These are phyloP conservation scores for Scaptodrosophila latifasciaeformis DNA, from an alignment of 2,888 invertebrate species.

Conservation along the genomic window DNA sequence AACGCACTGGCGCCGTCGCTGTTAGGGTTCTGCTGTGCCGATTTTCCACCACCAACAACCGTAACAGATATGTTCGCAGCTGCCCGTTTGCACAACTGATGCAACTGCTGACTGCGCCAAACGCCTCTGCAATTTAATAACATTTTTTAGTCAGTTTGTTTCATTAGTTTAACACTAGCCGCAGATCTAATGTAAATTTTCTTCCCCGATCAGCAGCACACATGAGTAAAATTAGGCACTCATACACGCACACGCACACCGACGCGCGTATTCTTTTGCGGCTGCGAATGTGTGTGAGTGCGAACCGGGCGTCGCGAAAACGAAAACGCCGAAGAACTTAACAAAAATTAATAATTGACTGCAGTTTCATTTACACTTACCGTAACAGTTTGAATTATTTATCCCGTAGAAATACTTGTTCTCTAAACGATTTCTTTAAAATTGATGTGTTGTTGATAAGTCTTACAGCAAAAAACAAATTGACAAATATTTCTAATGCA, in stretches of 20 bases:
- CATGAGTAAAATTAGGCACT: slow-evolving; percentile 3
- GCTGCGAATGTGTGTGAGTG: slow-evolving; percentile 12
- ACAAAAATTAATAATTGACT: slow-evolving; percentile 26
- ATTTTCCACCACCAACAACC: slow-evolving; percentile 14
- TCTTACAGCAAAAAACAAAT: no score
- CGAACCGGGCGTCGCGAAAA: slow-evolving; percentile 63
- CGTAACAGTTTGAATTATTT: slow-evolving; percentile 16
- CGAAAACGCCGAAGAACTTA: slow-evolving; percentile 42
- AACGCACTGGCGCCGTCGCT: slow-evolving; percentile 13
- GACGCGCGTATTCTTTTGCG: slow-evolving; percentile 6
- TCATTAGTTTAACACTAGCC: slow-evolving; percentile 1
- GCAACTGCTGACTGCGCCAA: slow-evolving; percentile 47
- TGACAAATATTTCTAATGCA: no score
- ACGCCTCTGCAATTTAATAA: slow-evolving; percentile 62
- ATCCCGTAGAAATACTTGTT: no score
- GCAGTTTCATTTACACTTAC: slow-evolving; percentile 19
- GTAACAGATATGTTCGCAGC: slow-evolving; percentile 7
- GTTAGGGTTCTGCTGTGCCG: slow-evolving; percentile 13
- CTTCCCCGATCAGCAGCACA: slow-evolving; percentile 23
- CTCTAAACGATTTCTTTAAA: no score
- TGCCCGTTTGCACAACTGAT: slow-evolving; percentile 35
- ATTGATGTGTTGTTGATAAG: no score
- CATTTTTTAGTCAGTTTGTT: slow-evolving; percentile 44
- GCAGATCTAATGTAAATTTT: no score
- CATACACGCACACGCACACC: slow-evolving; percentile 12